phyloP scores from a whole-genome alignment of 2,888 invertebrate species.

The Sericinus montela region DNA sequence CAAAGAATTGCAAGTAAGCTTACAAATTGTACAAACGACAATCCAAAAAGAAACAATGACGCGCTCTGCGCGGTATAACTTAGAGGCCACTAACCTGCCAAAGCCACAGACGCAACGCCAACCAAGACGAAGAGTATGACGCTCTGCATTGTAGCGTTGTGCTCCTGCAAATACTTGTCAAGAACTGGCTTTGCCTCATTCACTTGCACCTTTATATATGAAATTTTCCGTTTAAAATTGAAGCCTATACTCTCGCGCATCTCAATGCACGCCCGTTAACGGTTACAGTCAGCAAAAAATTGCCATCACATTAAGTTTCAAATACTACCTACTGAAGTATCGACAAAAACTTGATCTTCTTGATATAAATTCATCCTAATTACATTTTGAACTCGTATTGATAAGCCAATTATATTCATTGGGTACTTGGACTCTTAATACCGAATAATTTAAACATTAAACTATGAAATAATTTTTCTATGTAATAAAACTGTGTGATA shows the following conservation, averaged over 20 bases:
- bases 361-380: background rate
- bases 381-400: too few species aligned
- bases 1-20: slow-evolving; percentile 42
- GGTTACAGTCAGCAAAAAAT: slow-evolving; percentile 51
- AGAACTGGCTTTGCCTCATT: slow-evolving; percentile 55
- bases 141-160: slow-evolving; percentile 56
- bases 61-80: slow-evolving; percentile 45
- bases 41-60: slow-evolving; percentile 37
- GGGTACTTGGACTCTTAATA: too few species aligned
- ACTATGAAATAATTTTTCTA: too few species aligned
- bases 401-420: too few species aligned
- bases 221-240: slow-evolving; percentile 31
- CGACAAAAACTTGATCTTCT: slow-evolving; percentile 7
- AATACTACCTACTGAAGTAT: slow-evolving; percentile 4
- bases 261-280: slow-evolving; percentile 47
- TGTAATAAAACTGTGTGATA: too few species aligned
- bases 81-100: slow-evolving; percentile 73
- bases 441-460: too few species aligned
- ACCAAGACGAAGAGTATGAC: slow-evolving; percentile 53
- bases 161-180: slow-evolving; percentile 39
- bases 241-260: slow-evolving; percentile 40
- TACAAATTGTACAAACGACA: slow-evolving; percentile 35
- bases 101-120: slow-evolving; percentile 54
- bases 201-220: slow-evolving; percentile 52
- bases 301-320: slow-evolving; percentile 31